Evolutionary conservation across 2,113 vertebrate species (phyloP).

Genomic region (Plecturocebus donacophilus): DNA sequence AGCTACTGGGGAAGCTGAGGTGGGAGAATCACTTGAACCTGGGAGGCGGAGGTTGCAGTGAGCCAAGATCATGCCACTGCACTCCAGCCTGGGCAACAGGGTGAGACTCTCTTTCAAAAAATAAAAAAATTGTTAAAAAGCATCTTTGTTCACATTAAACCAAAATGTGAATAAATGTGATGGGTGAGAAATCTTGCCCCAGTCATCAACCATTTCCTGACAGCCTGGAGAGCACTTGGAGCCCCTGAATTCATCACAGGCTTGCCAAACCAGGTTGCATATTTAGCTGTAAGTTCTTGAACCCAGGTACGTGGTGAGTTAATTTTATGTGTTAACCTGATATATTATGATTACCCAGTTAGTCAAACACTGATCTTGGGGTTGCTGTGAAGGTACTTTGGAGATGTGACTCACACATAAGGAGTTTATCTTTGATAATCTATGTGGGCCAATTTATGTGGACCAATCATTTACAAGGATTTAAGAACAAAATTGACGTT

Average conservation of each 20-base stretch:
- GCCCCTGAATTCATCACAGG: background rate
- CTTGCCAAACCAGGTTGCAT: background rate
- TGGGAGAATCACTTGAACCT: no score
- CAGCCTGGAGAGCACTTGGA: background rate
- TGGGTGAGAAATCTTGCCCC: background rate
- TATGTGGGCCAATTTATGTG: background rate
- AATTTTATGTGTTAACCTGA: background rate
- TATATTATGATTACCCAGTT: background rate
- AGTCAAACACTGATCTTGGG: background rate
- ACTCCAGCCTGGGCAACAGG: no score
- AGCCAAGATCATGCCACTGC: no score
- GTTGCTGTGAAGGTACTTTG: background rate
- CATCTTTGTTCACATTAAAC: background rate
- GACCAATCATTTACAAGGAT: background rate
- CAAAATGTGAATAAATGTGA: background rate
- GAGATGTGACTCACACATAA: background rate
- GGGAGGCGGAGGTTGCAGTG: no score
- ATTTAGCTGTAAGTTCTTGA: background rate
- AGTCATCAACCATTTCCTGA: background rate
- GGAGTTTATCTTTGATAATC: background rate
- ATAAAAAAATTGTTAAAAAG: no score
- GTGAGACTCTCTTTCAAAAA: no score
- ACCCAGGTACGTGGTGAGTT: background rate
- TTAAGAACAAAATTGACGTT: slow-evolving; percentile 13
- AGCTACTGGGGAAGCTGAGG: no score